Evolutionary conservation across 2,888 invertebrate genomes (phyloP), one percentile per base, ranked within the genome.

Genomic region (Catocala sponsa): DNA sequence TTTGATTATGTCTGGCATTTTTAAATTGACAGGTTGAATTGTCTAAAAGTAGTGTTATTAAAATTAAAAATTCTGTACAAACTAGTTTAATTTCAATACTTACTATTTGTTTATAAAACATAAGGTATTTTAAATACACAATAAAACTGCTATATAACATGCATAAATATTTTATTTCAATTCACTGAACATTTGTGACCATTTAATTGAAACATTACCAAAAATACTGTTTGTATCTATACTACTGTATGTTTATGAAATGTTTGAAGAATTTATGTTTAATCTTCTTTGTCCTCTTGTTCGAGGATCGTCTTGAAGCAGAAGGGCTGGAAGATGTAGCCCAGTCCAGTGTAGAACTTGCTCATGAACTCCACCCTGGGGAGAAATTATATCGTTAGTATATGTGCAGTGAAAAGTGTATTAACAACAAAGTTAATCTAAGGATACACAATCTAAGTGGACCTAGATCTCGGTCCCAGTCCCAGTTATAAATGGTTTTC

Each of bases 291-390:
- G 32, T 73, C 95, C 51, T 95, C 95, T 55, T 90, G 91, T 69
- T 96, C 96, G 76, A 97, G 92, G 79, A 97, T 96, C n/a, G 94
- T 91, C 84, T 97, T 97, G 94, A 98, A 98, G 81, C 97, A 96
- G 95, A 98, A 98, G 1, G 98, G 98, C 82, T 96, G 95, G 95
- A 98, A 98, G 68, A 96, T 91, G 90, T 98, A 97, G 7, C 98
- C 98, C 73, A 96, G 93, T 65, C 98, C 98, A 15, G 95, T 88
- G 89, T 98, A 98, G 94, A 98, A 98, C 91, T 98, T 98, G 92
- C 98, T 99, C 96, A 99, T 99, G 95, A 99, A 99, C 91, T 98
- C 98, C 82, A 98, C 98, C 98, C 98, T 98, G 83, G 58, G 84
- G 83, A 60, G 9, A 65, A 41, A 70, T 38, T 56, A 55, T 38